phyloP scores from a whole-genome alignment of 2,797 vertebrate species.

The Pseudomugil gertrudae region DNA sequence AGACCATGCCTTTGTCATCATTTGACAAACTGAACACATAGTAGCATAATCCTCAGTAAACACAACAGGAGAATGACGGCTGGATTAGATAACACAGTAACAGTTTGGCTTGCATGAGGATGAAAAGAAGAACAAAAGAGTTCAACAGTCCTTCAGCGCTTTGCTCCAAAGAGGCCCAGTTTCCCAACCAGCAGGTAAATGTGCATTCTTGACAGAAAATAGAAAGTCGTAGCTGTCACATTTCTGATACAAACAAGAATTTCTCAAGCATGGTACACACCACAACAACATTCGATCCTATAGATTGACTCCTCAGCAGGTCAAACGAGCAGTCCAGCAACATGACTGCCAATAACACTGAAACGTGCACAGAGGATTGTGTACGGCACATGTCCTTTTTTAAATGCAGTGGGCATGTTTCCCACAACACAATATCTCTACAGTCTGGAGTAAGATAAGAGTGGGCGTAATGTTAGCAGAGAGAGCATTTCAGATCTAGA shows the following conservation, averaged over 20 bases:
- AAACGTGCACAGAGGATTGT: slow-evolving; percentile 56
- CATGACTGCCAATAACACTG: slow-evolving; percentile 51
- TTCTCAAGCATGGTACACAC: slow-evolving; percentile 55
- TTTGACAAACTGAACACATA: slow-evolving; percentile 78
- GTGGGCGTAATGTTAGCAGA: slow-evolving; percentile 48
- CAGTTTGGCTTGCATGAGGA: slow-evolving; percentile 67
- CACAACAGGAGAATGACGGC: slow-evolving; percentile 71
- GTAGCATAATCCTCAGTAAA: slow-evolving; percentile 72
- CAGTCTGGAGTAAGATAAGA: slow-evolving; percentile 63
- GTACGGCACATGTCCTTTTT: slow-evolving; percentile 66
- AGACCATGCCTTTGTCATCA: slow-evolving; percentile 83
- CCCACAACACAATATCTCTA: slow-evolving; percentile 55
- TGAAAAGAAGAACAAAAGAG: slow-evolving; percentile 65
- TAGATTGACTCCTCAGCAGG: slow-evolving; percentile 57
- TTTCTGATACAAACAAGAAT: slow-evolving; percentile 49
- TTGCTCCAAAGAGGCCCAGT: slow-evolving; percentile 49
- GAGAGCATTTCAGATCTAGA: slow-evolving; percentile 59
- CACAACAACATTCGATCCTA: slow-evolving; percentile 46
- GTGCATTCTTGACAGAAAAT: slow-evolving; percentile 59
- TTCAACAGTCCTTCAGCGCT: slow-evolving; percentile 64
- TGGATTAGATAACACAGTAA: slow-evolving; percentile 64
- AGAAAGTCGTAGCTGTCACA: slow-evolving; percentile 54
- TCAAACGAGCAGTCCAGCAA: slow-evolving; percentile 50
- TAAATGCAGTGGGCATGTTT: slow-evolving; percentile 64
- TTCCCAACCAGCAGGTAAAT: slow-evolving; percentile 52